These are phyloP conservation scores for Pararge aegeria DNA, from an alignment of 1,140 invertebrate genomes.

Conservation along the genomic window DNA sequence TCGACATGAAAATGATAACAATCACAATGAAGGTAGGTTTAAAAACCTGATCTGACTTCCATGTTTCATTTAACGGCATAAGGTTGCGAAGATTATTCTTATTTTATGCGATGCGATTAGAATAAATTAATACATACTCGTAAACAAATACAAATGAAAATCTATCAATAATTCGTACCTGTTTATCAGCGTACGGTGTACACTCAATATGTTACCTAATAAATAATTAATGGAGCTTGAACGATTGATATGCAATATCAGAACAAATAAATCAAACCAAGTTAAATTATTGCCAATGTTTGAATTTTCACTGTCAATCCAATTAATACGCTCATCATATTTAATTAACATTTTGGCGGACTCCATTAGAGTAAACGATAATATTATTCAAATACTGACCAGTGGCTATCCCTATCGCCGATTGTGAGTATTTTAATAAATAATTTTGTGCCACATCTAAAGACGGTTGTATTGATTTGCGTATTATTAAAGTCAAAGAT, in stretches of 20 bases:
- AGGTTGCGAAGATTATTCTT: too few relatives aligned
- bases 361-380: background rate
- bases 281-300: constrained; percentile 12
- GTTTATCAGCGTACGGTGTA: background rate
- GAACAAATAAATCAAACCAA: constrained; percentile 7
- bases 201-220: background rate
- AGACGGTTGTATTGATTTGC: too few relatives aligned
- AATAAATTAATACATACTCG: too few relatives aligned
- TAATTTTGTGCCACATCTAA: too few relatives aligned
- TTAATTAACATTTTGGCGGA: constrained; percentile 9
- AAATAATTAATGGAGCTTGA: constrained; percentile 3
- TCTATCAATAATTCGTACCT: background rate
- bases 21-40: too few relatives aligned
- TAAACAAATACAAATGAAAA: background rate
- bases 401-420: background rate
- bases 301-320: constrained; percentile 12
- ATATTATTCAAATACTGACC: background rate
- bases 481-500: too few relatives aligned
- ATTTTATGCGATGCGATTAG: too few relatives aligned
- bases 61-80: too few relatives aligned
- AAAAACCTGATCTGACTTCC: too few relatives aligned
- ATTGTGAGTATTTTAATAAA: too few relatives aligned
- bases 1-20: too few relatives aligned
- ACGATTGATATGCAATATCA: constrained; percentile 12
- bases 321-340: constrained; percentile 14